Evolutionary conservation across 2,797 vertebrate species (phyloP).

Genomic region (Gymnocypris eckloni): DNA sequence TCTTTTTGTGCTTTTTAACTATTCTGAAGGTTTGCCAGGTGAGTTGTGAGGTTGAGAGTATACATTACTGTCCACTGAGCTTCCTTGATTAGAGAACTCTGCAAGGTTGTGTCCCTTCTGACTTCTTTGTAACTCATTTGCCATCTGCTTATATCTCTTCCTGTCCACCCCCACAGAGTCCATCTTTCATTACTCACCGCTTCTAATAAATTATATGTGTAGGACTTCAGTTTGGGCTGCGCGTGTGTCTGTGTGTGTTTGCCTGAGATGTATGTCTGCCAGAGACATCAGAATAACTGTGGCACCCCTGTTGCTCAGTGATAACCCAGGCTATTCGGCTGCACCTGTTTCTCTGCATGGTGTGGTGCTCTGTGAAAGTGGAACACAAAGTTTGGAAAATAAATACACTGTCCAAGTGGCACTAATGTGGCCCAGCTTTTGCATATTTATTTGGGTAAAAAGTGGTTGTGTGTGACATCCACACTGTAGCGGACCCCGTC

Average conservation of each 20-base stretch:
- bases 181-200: slow-evolving; percentile 38
- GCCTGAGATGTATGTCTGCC: slow-evolving; percentile 28
- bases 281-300: slow-evolving; percentile 41
- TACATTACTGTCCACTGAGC: slow-evolving; percentile 41
- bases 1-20: slow-evolving; percentile 19
- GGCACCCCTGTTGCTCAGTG: slow-evolving; percentile 55
- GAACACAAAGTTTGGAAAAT: slow-evolving; percentile 40
- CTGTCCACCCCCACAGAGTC: slow-evolving; percentile 46
- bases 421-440: slow-evolving; percentile 39
- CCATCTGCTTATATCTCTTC: slow-evolving; percentile 56
- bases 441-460: neutral
- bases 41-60: slow-evolving; percentile 37
- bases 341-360: slow-evolving; percentile 51
- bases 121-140: slow-evolving; percentile 48
- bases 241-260: slow-evolving; percentile 33
- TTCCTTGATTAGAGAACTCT: slow-evolving; percentile 22
- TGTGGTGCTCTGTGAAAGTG: slow-evolving; percentile 14
- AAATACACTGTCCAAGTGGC: slow-evolving; percentile 40
- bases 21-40: slow-evolving; percentile 27
- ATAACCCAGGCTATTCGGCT: slow-evolving; percentile 55
- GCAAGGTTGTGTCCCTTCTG: slow-evolving; percentile 36
- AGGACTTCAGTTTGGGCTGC: slow-evolving; percentile 39
- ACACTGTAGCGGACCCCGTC: too few species aligned
- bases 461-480: slow-evolving; percentile 8
- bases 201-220: slow-evolving; percentile 48